Evolutionary conservation across 2,888 invertebrate species (phyloP), one percentile per base, ranked within the genome.

Genomic region (Invenusta paracnida): DNA sequence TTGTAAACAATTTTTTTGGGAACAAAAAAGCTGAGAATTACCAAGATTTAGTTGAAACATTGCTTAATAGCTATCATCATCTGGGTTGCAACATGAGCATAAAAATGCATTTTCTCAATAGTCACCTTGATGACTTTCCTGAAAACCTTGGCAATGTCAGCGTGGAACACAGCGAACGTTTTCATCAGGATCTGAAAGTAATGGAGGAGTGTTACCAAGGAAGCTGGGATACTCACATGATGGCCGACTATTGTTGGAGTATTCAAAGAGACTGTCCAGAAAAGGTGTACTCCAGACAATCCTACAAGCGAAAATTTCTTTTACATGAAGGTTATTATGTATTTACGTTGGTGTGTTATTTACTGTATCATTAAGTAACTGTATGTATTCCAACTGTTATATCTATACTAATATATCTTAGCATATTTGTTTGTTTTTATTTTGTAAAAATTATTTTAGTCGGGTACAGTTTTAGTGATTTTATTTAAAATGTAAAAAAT

Each of bases 141-240:
- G 88, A 89, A 88, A 91, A 91, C 88, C 87, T 89, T 73, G 89
- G 89, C 83, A 89, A 87, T 85, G 88, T 89, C 30, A 90, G 90
- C 87, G 90, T 90, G 85, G 90, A 91, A 86, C 91, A 91, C 31
- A 89, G 90, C 29, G 90, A 91, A 88, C 87, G 90, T 28, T 91
- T 91, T 86, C 91, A 91, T 87, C 90, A 90, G 86, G 90, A 91
- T 85, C 89, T 90, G 31, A 88, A 87, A 66, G 87, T 87, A 25
- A 90, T 90, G 87, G 90, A 91, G 87, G 87, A 87, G 31, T 88
- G 89, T 11, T 90, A 90, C 87, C 90, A 90, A 88, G 89, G 89
- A 48, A 87, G 86, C 85, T 89, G 89, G 88, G 88, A 88, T 87
- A 79, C 87, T 31, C 88, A 87, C 84, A 91, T 90, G 90, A 88